Percentiles rank a stretch among this genome's conserved stretches.
Evolutionary conservation across 1,140 invertebrate genomes (phyloP).

Genomic region (Uloborus diversus): DNA sequence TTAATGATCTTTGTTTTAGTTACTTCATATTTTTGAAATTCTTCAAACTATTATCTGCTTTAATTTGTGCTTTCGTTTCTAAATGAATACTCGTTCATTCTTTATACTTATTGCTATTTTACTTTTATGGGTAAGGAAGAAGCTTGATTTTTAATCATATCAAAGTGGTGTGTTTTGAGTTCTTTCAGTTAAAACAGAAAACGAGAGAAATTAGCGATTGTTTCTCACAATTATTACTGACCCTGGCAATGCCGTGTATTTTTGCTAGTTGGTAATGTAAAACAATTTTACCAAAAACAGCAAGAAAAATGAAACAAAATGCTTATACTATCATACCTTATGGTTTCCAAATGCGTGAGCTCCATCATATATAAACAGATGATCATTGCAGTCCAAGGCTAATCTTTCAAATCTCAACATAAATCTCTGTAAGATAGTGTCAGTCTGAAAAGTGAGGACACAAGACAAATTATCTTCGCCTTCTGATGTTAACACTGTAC

Average conservation of each 20-base stretch:
- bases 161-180: too few relatives aligned
- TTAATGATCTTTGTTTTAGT: too few relatives aligned
- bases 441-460: constrained; percentile 90
- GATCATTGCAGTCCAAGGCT: constrained; percentile 90
- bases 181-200: too few relatives aligned
- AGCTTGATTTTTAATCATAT: too few relatives aligned
- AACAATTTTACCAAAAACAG: not conserved
- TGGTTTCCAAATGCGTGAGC: constrained; percentile 85
- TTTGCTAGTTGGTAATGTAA: too few relatives aligned
- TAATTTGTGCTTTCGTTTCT: not conserved
- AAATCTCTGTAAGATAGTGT: constrained; percentile 90
- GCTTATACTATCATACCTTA: constrained; percentile 72
- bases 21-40: not conserved
- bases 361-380: constrained; percentile 92
- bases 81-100: too few relatives aligned
- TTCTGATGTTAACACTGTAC: constrained; percentile 85
- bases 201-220: too few relatives aligned
- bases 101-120: too few relatives aligned
- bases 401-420: constrained; percentile 80
- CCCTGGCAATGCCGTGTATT: too few relatives aligned
- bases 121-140: too few relatives aligned
- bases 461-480: constrained; percentile 90
- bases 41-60: not conserved
- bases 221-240: too few relatives aligned
- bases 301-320: not conserved